Conservation (phyloP, 2,888 invertebrate genomes). For the Julus scanicus region DNA sequence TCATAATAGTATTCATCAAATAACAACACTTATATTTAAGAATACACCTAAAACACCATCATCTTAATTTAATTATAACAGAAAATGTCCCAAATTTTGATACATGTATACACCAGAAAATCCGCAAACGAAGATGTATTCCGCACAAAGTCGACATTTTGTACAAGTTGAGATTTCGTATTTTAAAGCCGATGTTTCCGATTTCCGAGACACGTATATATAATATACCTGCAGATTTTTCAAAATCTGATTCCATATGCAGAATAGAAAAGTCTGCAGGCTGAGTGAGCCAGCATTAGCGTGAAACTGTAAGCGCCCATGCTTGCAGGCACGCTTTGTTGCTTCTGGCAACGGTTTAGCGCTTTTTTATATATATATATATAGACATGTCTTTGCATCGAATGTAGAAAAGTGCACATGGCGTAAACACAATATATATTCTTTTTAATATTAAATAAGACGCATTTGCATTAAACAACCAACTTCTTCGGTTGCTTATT, state of each 20-base stretch:
- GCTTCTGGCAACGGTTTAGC: constrained; percentile 55
- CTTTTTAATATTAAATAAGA: constrained; percentile 42
- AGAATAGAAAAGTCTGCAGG: constrained; percentile 38
- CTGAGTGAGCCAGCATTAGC: constrained; percentile 44
- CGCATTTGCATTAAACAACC: constrained; percentile 12
- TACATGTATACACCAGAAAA: too few relatives aligned
- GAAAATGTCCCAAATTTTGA: too few relatives aligned
- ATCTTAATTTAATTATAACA: too few relatives aligned
- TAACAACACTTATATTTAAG: too few relatives aligned
- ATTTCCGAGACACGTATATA: neutral
- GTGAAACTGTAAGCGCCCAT: constrained; percentile 55
- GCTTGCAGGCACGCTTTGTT: constrained; percentile 56
- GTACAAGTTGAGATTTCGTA: too few relatives aligned
- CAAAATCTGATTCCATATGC: constrained; percentile 30
- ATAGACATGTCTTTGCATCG: constrained; percentile 23
- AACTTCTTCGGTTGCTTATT: neutral
- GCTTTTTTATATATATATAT: constrained; percentile 53
- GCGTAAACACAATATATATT: constrained; percentile 42
- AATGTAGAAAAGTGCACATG: constrained; percentile 13
- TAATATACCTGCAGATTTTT: constrained; percentile 5
- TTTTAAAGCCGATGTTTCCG: constrained; percentile 17
- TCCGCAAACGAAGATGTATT: too few relatives aligned
- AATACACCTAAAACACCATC: too few relatives aligned
- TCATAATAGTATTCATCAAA: too few relatives aligned
- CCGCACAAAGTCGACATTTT: too few relatives aligned